Evolutionary conservation across 2,113 vertebrate species (phyloP).

Genomic region (Rhea americana): DNA sequence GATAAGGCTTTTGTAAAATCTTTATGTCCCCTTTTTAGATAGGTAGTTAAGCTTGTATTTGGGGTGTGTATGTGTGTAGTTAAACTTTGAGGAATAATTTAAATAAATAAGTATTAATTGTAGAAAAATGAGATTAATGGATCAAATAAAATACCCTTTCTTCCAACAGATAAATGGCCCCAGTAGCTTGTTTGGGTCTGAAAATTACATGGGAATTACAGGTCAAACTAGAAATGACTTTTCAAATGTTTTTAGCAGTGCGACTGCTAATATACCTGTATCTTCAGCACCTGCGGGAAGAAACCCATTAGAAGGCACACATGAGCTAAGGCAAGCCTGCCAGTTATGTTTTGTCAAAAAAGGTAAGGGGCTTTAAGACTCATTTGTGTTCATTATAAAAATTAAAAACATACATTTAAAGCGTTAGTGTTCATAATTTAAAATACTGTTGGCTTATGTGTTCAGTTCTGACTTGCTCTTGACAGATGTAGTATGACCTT

Average conservation of each 20-base stretch:
- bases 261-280: constrained; percentile 64
- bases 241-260: constrained; percentile 72
- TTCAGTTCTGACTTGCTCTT: background rate
- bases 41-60: background rate
- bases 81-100: background rate
- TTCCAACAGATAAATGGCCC: constrained; percentile 82
- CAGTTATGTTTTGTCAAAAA: constrained; percentile 88
- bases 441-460: background rate
- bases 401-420: background rate
- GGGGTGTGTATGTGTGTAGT: background rate
- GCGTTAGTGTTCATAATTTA: background rate
- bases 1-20: background rate
- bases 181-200: constrained; percentile 74
- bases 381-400: background rate
- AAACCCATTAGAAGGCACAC: constrained; percentile 92
- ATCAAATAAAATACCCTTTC: background rate
- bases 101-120: background rate
- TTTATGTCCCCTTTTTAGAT: background rate
- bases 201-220: constrained; percentile 82
- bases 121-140: background rate
- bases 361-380: constrained; percentile 77
- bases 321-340: constrained; percentile 95
- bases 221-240: constrained; percentile 74
- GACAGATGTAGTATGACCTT: background rate
- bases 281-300: constrained; percentile 47